Base-by-base conservation (phyloP, 2,797 vertebrate genomes). In the Morelia viridis region DNA sequence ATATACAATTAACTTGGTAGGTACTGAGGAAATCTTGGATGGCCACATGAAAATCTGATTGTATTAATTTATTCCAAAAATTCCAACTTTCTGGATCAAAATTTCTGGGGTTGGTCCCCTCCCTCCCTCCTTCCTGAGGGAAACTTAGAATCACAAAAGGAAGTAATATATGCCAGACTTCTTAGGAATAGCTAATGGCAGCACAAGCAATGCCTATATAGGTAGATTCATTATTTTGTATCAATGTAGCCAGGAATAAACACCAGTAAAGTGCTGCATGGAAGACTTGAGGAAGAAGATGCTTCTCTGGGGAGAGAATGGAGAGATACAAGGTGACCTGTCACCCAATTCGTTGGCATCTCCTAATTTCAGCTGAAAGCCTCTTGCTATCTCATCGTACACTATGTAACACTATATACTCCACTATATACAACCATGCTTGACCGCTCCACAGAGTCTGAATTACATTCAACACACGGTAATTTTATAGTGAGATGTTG, bases 401-500 rank as follows among this genome's bases (percentile, higher is more conserved):
- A 0, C 85, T 90, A 31, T 53, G 91, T 68, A 90, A 93, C 0
- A 0, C 4, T 83, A 93, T 85, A 87, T 94, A 62, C 87, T 89
- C 85, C 31, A 56, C 35, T 41, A 41, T 41, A 41, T 2, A 41
- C 35, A 90, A 60, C 92, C 4, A 0, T 90, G 90, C 8, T 89
- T 92, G 91, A 87, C 93, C 62, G 93, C 91, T 91, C 91, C 85
- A 84, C 89, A 50, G 93, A 92, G 90, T 90, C 68, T 91, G 91
- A 10, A 89, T 92, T 94, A 91, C 87, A 91, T 87, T 58, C 46
- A 46, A 86, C 60, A 13, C 68, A 89, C 41, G 87, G 89, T 91
- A 92, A 92, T 91, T 92, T 91, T 94, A 92, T 91, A 89, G 92
- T 41, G 65, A 89, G 80, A 65, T 53, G 60, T 65, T 64, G 76